These are phyloP conservation scores for Macrophya alboannulata DNA, from an alignment of 2,888 invertebrate species.

Conservation along the genomic window DNA sequence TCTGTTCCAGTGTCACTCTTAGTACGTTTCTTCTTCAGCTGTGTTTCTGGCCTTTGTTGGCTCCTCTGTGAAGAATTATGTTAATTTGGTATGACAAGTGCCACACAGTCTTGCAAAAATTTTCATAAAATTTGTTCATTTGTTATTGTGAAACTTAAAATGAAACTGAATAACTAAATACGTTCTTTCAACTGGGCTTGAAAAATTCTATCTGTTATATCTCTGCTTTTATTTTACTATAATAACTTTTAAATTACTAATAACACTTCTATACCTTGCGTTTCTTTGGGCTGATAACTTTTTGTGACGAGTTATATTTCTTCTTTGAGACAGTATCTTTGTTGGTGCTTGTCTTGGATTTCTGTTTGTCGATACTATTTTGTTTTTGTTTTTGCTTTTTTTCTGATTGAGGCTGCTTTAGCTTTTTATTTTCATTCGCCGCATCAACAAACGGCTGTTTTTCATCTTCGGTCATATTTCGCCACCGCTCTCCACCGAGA, in stretches of 20 bases:
- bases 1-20: slow-evolving; percentile 29
- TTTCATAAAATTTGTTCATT: not conserved
- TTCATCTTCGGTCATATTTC: slow-evolving; percentile 67
- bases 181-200: not conserved
- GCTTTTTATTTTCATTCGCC: slow-evolving; percentile 67
- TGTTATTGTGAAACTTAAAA: not conserved
- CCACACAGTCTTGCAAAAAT: not conserved
- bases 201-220: not conserved
- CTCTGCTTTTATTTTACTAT: not conserved
- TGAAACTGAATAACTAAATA: not conserved
- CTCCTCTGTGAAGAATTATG: not conserved
- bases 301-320: not conserved
- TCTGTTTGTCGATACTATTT: not conserved
- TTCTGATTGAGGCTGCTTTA: slow-evolving; percentile 56
- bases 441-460: slow-evolving; percentile 71
- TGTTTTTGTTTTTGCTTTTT: slow-evolving; percentile 20
- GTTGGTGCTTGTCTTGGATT: slow-evolving; percentile 5
- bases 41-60: slow-evolving; percentile 3
- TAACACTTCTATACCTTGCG: slow-evolving; percentile 34
- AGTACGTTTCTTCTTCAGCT: slow-evolving; percentile 27
- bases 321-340: slow-evolving; percentile 16
- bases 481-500: slow-evolving; percentile 72
- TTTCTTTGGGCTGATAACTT: slow-evolving; percentile 23
- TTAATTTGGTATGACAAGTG: not conserved
- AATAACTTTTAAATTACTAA: not conserved